Conservation (phyloP, 2,797 vertebrate species). For the Synaphobranchus kaupii region DNA sequence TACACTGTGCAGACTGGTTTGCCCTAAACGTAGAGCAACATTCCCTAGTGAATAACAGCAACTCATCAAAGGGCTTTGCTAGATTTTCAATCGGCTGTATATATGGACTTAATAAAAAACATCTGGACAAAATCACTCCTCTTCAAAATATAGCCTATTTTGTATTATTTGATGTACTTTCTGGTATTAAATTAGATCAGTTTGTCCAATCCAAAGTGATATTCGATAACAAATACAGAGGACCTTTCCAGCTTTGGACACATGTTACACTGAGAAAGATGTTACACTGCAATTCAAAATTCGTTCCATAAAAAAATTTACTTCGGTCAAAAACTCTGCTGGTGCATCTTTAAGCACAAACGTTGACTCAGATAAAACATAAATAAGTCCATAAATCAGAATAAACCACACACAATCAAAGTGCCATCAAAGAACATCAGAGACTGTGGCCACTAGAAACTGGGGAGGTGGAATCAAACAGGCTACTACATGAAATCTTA, state of each 20-base stretch:
- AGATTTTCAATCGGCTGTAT: neutral
- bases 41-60: neutral
- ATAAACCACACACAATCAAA: neutral
- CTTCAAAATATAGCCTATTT: neutral
- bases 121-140: neutral
- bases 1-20: neutral
- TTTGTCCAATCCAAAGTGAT: neutral
- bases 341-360: neutral
- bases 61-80: neutral
- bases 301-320: neutral
- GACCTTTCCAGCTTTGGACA: neutral
- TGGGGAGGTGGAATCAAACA: neutral
- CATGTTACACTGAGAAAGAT: neutral
- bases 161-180: neutral
- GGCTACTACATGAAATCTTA: constrained; percentile 9
- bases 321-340: neutral
- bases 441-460: neutral
- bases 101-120: neutral
- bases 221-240: neutral
- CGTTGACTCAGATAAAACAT: neutral
- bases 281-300: neutral
- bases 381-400: neutral
- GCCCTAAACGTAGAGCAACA: neutral
- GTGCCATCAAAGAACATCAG: neutral
- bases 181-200: constrained; percentile 5